Base-by-base conservation (phyloP, 2,113 vertebrate genomes). In the Hypomesus transpacificus region DNA sequence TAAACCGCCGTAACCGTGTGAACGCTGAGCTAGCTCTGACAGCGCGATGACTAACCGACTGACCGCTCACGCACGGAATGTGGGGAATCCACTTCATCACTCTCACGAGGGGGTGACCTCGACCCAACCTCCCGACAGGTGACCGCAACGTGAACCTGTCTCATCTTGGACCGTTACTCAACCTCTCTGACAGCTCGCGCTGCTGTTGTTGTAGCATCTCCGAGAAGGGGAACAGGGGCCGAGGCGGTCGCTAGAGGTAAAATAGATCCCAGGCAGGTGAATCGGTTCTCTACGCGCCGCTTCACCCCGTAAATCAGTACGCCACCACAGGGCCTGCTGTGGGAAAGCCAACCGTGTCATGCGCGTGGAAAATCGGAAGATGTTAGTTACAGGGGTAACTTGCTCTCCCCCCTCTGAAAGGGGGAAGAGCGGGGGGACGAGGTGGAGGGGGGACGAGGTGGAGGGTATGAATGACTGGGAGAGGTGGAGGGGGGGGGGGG, bases 21-120 rank as follows among this genome's bases (percentile, higher is more conserved):
- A 87, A 87, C 78, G 62, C 69, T 73, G 79, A 73, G 78, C 31
- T 34, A 4, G 39, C 70, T 54, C 26, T 28, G 80, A 81, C 78
- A 66, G 62, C 20, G 2, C 77, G 79, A 84, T 21, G 67, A 14
- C 28, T 82, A 81, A 82, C 83, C 68, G 51, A 31, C 69, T 63
- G 21, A 28, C 18, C 60, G 6, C 60, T 63, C n/a, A 75, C 51
- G 18, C 69, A 70, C 52, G 71, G 84, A 61, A 87, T 87, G 82
- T 3, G 0, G 76, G 77, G 85, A 86, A 86, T 88, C 76, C 80
- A 82, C 80, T 86, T 76, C 83, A 85, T 89, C 82, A 84, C 60
- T 71, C 3, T 31, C 77, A 73, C 77, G 39, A 46, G 83, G 84
- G 86, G 74, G 68, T 31, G 81, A 84, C 80, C 84, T 69, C 75